Base-by-base conservation (phyloP, 2,797 vertebrate species). In the Gymnothorax javanicus region DNA sequence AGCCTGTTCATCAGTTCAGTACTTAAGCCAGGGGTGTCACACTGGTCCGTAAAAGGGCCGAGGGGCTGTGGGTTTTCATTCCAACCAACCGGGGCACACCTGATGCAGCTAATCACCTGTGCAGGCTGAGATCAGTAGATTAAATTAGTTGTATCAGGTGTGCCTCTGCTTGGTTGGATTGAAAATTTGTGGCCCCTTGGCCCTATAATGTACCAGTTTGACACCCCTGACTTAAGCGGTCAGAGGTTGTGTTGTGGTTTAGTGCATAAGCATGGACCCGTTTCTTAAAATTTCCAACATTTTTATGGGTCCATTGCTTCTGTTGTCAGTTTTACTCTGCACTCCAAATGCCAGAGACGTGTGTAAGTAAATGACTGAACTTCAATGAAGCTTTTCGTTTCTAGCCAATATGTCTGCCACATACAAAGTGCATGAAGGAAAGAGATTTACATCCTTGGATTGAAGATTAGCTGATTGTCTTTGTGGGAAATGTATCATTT, bases 351-450 rank as follows among this genome's bases (percentile, higher is more conserved):
- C 50, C 77, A 1, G 15, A 69, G 17, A 15, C 52, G 20, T 52
- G 23, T 82, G n/a, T 86, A 83, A 82, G 56, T 57, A 62, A 52
- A 62, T 71, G 25, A 69, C 8, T 69, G 67, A 59, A 43, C 52
- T 56, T 54, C 54, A 81, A 56, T 81, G 50, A 54, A 7, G 54
- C 13, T 17, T 56, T 17, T 52, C 8, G 8, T 81, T 81, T 43
- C 20, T 54, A 9, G 50, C n/a, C 77, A 81, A 17, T 15, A 15
- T 43, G 73, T 77, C 20, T 77, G 13, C 73, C 50, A 20, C 71
- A 75, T 15, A 77, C 50, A 13, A 15, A 77, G 20, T 77, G 73
- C 52, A 50, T 50, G 43, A 43, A 20, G 73, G 52, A 50, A 7
- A n/a, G 33, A 77, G 71, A 75, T 12, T 75, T 33, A 75, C 73